phyloP scores from a whole-genome alignment of 2,797 vertebrate genomes.

The Pseudomugil tenellus region DNA sequence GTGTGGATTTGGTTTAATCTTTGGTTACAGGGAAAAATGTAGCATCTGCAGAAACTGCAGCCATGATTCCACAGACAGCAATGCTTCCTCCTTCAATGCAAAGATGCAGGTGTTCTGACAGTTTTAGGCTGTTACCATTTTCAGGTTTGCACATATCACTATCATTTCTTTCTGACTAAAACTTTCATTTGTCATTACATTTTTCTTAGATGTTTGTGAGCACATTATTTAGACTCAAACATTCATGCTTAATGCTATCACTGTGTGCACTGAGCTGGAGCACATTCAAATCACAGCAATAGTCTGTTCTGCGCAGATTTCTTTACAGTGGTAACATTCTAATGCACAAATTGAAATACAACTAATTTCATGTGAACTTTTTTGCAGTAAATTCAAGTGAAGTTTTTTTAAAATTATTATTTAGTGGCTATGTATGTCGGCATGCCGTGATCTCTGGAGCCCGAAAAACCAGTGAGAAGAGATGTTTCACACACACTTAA shows the following conservation, averaged over 20 bases:
- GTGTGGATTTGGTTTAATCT: conserved; percentile 73
- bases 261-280: neutral
- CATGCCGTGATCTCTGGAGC: neutral
- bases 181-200: neutral
- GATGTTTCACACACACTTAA: neutral
- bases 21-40: conserved; percentile 62
- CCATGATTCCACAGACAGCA: conserved; percentile 66
- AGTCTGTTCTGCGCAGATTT: neutral
- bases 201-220: neutral
- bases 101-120: conserved; percentile 34
- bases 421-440: neutral
- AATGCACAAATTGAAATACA: neutral
- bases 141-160: conserved; percentile 22
- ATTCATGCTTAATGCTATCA: no score
- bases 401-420: neutral
- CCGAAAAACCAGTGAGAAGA: neutral
- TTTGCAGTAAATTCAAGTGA: no score
- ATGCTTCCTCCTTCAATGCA: conserved; percentile 36
- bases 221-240: no score
- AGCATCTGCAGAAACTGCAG: conserved; percentile 61
- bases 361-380: neutral
- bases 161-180: conserved; percentile 9
- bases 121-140: conserved; percentile 24
- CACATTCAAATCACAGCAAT: neutral
- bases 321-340: neutral